Evolutionary conservation across 1,140 invertebrate genomes (phyloP).

Genomic region (Yoshiicerus persimilis): DNA sequence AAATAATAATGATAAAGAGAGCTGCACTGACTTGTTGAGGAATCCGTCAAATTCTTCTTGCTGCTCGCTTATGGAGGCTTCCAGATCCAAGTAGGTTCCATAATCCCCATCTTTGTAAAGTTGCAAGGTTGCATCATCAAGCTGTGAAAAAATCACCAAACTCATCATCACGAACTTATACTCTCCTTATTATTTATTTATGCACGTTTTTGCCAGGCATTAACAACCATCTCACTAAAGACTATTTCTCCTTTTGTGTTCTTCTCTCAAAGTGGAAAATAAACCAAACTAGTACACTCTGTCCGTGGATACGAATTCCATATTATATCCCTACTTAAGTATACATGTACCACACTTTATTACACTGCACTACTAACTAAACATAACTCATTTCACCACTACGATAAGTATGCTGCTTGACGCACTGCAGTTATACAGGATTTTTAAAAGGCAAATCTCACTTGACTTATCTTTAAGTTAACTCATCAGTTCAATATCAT

Average conservation of each 20-base stretch:
- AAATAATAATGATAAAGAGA: constrained; percentile 21
- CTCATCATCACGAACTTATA: constrained; percentile 36
- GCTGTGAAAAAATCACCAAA: constrained; percentile 64
- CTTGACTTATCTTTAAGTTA: not conserved
- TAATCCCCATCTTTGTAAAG: constrained; percentile 95
- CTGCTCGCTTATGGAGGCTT: constrained; percentile 91
- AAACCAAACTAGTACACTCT: not conserved
- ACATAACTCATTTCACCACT: not conserved
- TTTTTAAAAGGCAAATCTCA: not conserved
- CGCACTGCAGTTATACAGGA: not conserved
- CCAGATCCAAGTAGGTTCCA: constrained; percentile 93
- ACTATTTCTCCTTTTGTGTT: not conserved
- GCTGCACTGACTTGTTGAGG: constrained; percentile 75
- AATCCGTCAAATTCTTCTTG: constrained; percentile 94
- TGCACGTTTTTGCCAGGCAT: constrained; percentile 28
- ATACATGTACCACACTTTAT: not conserved
- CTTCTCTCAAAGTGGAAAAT: not conserved
- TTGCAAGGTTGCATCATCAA: constrained; percentile 94
- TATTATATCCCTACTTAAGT: not conserved
- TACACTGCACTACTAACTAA: not conserved
- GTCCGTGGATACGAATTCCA: not conserved
- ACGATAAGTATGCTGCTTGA: not conserved
- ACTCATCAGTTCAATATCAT: not conserved
- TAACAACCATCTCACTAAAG: not conserved
- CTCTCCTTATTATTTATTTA: constrained; percentile 33